phyloP scores from a whole-genome alignment of 1,140 invertebrate genomes.

The Lethrus apterus region DNA sequence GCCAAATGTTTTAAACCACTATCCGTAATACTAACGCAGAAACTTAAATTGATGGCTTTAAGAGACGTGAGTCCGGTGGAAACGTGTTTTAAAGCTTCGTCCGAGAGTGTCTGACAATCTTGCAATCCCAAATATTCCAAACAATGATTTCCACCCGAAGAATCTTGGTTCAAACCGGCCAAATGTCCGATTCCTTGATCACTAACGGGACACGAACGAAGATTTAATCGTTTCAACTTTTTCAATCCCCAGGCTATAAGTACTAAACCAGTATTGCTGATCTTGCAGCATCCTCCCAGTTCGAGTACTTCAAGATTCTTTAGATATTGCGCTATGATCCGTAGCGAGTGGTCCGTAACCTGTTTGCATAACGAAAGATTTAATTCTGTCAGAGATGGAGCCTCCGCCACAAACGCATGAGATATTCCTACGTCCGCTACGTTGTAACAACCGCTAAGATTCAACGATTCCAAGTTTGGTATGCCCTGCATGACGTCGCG shows the following conservation, averaged over 20 bases:
- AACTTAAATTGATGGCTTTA: slow-evolving; percentile 84
- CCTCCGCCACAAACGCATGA: slow-evolving; percentile 68
- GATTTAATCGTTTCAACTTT: slow-evolving; percentile 73
- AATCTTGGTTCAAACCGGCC: slow-evolving; percentile 61
- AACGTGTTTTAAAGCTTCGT: slow-evolving; percentile 80
- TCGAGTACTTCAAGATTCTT: slow-evolving; percentile 82
- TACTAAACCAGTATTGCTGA: slow-evolving; percentile 79
- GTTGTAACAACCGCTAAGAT: slow-evolving; percentile 88
- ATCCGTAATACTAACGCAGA: slow-evolving; percentile 89
- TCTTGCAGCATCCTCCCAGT: slow-evolving; percentile 82
- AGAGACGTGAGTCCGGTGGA: slow-evolving; percentile 71
- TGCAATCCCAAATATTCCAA: slow-evolving; percentile 83
- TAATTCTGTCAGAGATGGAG: slow-evolving; percentile 66
- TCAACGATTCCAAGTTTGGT: slow-evolving; percentile 79
- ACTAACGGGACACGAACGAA: slow-evolving; percentile 84
- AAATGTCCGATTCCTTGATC: slow-evolving; percentile 84
- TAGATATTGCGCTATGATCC: slow-evolving; percentile 75
- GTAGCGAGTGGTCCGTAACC: slow-evolving; percentile 78
- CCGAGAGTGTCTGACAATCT: slow-evolving; percentile 88
- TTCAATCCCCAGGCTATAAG: slow-evolving; percentile 79
- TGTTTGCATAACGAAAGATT: slow-evolving; percentile 92
- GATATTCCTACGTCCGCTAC: slow-evolving; percentile 75
- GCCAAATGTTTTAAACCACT: slow-evolving; percentile 83
- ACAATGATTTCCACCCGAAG: slow-evolving; percentile 55
- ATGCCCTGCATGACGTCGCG: slow-evolving; percentile 80